Conservation (phyloP, 2,888 invertebrate species). For the Himalopsyche anomala region DNA sequence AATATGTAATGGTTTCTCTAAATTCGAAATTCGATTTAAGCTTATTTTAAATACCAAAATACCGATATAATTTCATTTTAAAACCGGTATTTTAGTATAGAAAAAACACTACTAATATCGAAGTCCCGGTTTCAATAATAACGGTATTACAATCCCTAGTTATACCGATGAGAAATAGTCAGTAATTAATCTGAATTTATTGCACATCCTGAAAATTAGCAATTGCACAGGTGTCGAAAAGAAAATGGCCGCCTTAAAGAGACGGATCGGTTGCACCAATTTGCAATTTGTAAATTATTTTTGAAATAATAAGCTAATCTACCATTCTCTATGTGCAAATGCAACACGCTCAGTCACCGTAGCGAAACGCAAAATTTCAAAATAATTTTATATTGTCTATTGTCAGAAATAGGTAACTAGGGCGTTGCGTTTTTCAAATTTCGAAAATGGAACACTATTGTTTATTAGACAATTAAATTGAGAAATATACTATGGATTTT, state of each 20-base stretch:
- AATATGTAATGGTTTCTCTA: too few species aligned
- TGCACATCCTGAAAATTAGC: slow-evolving; percentile 3
- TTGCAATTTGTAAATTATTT: background rate
- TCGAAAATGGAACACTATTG: background rate
- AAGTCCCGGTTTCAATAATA: too few species aligned
- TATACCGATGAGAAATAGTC: too few species aligned
- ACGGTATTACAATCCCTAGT: too few species aligned
- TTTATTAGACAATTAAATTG: background rate
- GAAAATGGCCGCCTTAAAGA: background rate
- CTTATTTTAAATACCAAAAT: too few species aligned
- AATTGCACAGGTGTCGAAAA: slow-evolving; percentile 12
- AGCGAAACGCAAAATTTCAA: slow-evolving; percentile 2
- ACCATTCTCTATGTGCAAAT: slow-evolving; percentile 20
- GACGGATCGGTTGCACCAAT: background rate
- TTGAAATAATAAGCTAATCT: slow-evolving; percentile 6
- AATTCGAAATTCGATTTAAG: too few species aligned
- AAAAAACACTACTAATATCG: too few species aligned
- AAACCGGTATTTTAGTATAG: too few species aligned
- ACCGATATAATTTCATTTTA: too few species aligned
- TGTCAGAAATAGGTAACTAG: background rate
- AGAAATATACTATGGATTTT: background rate
- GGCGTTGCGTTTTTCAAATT: background rate
- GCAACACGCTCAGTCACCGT: background rate
- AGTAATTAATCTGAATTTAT: background rate
- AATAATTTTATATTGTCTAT: slow-evolving; percentile 25